A percentile compares a stretch with the other conserved stretches of the same genome.
These are phyloP conservation scores for Mythimna ferrago DNA, from an alignment of 2,888 invertebrate genomes.

Conservation along the genomic window DNA sequence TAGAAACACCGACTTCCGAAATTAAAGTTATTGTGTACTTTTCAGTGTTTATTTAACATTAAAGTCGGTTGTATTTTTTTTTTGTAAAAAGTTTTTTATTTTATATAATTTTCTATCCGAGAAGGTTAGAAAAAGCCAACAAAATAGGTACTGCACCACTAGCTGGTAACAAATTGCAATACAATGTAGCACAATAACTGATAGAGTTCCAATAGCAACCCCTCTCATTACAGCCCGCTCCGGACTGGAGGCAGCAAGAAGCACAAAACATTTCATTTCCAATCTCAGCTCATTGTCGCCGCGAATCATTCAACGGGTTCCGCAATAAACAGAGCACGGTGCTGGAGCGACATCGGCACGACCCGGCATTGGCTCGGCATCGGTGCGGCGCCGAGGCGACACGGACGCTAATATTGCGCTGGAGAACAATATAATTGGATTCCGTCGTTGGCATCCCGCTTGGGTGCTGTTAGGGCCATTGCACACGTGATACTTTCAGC, in stretches of 20 bases:
- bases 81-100: too few relatives aligned
- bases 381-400: conserved; percentile 3
- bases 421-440: conserved; percentile 66
- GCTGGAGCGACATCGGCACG: conserved; percentile 20
- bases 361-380: neutral
- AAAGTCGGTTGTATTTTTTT: too few relatives aligned
- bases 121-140: too few relatives aligned
- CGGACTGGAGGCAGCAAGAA: conserved; percentile 39
- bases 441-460: conserved; percentile 57
- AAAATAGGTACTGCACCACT: neutral
- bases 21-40: too few relatives aligned
- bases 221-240: conserved; percentile 25
- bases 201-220: conserved; percentile 19
- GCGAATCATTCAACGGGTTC: conserved; percentile 60
- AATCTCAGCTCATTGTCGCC: conserved; percentile 56
- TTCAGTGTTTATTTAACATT: too few relatives aligned
- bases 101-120: neutral
- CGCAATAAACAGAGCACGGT: conserved; percentile 48
- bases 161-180: conserved; percentile 11
- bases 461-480: conserved; percentile 37
- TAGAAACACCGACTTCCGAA: too few relatives aligned
- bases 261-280: conserved; percentile 61
- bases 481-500: conserved; percentile 33
- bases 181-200: conserved; percentile 34
- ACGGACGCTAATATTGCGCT: conserved; percentile 53